A percentile compares a stretch with the other conserved stretches of the same genome.
phyloP scores from a whole-genome alignment of 1,140 invertebrate genomes.

The Stegodyphus dumicola region DNA sequence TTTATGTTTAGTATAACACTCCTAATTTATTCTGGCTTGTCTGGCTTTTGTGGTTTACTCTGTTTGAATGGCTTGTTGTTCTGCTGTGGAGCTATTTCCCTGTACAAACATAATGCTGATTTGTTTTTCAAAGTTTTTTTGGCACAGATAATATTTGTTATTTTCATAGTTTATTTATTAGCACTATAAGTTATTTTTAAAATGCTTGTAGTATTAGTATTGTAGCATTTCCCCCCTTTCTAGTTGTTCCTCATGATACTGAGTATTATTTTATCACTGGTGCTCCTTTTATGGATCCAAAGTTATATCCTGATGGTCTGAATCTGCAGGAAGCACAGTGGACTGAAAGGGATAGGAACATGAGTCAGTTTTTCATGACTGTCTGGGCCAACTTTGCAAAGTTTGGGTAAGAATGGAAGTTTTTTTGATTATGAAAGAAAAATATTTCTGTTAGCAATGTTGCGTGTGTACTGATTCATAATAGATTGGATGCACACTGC shows the following conservation, averaged over 20 bases:
- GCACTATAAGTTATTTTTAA: background rate
- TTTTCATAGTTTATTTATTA: background rate
- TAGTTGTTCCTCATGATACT: slow-evolving; percentile 85
- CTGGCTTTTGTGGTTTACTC: too few relatives aligned
- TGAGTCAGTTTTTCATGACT: slow-evolving; percentile 96
- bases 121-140: too few relatives aligned
- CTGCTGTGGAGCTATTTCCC: too few relatives aligned
- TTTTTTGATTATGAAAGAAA: too few relatives aligned
- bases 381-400: slow-evolving; percentile 92
- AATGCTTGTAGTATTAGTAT: background rate
- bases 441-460: too few relatives aligned
- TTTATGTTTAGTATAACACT: too few relatives aligned
- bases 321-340: slow-evolving; percentile 77
- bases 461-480: too few relatives aligned
- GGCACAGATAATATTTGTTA: background rate
- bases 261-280: slow-evolving; percentile 86
- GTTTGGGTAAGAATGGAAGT: slow-evolving; percentile 77
- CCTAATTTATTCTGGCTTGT: too few relatives aligned
- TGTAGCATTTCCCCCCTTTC: background rate
- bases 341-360: slow-evolving; percentile 92
- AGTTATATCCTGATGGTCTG: slow-evolving; percentile 67
- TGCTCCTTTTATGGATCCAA: slow-evolving; percentile 89
- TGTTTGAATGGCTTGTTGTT: too few relatives aligned
- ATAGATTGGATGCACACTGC: too few relatives aligned
- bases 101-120: too few relatives aligned